Percentiles rank a stretch among this genome's conserved stretches.
Evolutionary conservation across 2,888 invertebrate species (phyloP).

Genomic region (Chloromyia formosa): DNA sequence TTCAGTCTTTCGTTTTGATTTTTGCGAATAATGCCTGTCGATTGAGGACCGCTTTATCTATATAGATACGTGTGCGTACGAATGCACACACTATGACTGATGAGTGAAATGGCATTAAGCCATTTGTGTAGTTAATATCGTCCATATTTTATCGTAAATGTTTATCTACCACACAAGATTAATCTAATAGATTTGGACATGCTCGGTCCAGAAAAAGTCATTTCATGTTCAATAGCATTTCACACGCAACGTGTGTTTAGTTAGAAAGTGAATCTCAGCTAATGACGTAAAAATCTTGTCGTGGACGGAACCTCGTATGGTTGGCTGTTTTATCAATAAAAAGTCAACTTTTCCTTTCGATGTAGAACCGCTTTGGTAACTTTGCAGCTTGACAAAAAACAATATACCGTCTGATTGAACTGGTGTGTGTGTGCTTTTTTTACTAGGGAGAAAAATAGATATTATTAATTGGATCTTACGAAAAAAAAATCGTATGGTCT

Average conservation of each 20-base stretch:
- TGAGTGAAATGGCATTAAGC: conserved; percentile 30
- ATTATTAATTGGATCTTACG: no score
- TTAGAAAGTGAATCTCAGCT: conserved; percentile 42
- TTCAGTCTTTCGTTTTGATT: conserved; percentile 37
- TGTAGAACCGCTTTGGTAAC: no score
- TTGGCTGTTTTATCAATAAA: neutral
- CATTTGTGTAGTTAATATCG: neutral
- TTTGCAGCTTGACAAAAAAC: no score
- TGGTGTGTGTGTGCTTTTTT: no score
- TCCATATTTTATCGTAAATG: conserved; percentile 21
- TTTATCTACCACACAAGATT: neutral
- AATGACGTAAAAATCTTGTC: conserved; percentile 24
- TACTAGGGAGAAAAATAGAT: no score
- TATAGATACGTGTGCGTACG: neutral
- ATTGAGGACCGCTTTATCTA: neutral
- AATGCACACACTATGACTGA: neutral
- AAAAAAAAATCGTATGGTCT: no score
- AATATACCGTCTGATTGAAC: no score
- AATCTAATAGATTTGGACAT: conserved; percentile 11
- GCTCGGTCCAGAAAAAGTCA: neutral
- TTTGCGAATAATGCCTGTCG: neutral
- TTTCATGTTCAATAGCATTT: conserved; percentile 11
- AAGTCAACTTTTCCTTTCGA: no score
- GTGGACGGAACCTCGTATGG: neutral
- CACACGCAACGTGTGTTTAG: conserved; percentile 15